phyloP scores from a whole-genome alignment of 2,797 vertebrate genomes.

The Urocyon cinereoargenteus region DNA sequence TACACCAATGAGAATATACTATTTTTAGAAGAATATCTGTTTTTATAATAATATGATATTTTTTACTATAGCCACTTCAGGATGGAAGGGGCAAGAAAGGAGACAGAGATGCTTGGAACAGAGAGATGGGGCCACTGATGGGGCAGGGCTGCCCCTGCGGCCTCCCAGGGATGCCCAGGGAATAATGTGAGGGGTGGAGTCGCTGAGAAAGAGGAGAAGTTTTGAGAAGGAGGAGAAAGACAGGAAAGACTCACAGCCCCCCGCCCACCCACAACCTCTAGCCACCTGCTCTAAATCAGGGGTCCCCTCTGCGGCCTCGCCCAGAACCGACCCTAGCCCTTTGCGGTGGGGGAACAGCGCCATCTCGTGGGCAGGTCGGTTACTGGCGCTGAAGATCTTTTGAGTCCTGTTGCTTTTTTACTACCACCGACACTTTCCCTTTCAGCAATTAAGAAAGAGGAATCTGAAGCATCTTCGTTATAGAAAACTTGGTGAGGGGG shows the following conservation, averaged over 20 bases:
- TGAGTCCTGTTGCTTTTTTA: not conserved
- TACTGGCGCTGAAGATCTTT: not conserved
- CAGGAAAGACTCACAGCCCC: not conserved
- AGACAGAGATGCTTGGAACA: not conserved
- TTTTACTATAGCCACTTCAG: not conserved
- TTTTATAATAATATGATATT: not conserved
- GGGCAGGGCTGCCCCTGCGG: rapidly evolving
- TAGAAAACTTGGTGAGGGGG: not conserved
- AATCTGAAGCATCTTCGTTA: not conserved
- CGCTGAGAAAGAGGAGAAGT: not conserved
- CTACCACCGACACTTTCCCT: not conserved
- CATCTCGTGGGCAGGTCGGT: not conserved
- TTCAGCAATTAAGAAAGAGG: not conserved
- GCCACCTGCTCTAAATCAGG: not conserved
- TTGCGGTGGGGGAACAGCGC: conserved; percentile 26
- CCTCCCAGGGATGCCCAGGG: not conserved
- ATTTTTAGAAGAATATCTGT: not conserved
- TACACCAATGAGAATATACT: not conserved
- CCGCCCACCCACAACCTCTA: not conserved
- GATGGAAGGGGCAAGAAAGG: not conserved
- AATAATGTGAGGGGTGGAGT: not conserved
- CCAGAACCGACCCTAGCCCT: not conserved
- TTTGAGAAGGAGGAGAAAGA: not conserved
- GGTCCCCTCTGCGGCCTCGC: rapidly evolving
- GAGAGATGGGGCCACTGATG: too few relatives aligned